Base-by-base conservation (phyloP, 2,888 invertebrate genomes). In the Scrobipalpa atriplicella region DNA sequence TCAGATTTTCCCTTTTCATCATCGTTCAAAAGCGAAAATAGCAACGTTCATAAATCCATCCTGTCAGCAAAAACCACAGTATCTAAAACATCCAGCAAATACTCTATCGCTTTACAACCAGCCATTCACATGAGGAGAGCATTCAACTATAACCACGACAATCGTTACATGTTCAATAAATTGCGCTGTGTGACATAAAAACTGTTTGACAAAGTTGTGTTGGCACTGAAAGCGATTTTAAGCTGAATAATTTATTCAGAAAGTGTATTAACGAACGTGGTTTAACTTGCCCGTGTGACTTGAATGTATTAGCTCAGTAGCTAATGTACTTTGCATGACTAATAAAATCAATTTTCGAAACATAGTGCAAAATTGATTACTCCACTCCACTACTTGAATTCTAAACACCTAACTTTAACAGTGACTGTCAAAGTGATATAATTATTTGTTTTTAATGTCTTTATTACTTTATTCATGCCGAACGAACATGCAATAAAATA, bases 131-230 rank as follows among this genome's bases (percentile, higher is more conserved):
- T 21, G n/a, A 43, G 5, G 1, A 21, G 54, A 56, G 54, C 54
- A 21, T 21, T 56, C 54, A 21, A 56, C 54, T 21, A 56, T 21
- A 56, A 21, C 29, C 54, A 18, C 5, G 0, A 21, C 19, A 21
- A 56, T 56, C 29, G 29, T 56, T 29, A 21, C 29, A 56, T 56
- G 29, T 13, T 29, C 54, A 29, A 56, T 56, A 56, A 56, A 56
- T 56, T 56, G 13, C 54, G 19, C 11, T 21, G 54, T 56, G 54
- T 21, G 13, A 47, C 47, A 56, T 56, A 56, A 56, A 54, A 56
- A 56, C 54, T 56, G 21, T 11, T 19, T 18, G 5, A 9, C 5
- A 6, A 11, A 6, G 19, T 10, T 56, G 29, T 9, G 18, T 21
- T 2, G 10, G 1, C 10, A 21, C 0, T 56, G 29, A 56, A 5